Conservation (phyloP, 2,888 invertebrate genomes). For the Theretra japonica region DNA sequence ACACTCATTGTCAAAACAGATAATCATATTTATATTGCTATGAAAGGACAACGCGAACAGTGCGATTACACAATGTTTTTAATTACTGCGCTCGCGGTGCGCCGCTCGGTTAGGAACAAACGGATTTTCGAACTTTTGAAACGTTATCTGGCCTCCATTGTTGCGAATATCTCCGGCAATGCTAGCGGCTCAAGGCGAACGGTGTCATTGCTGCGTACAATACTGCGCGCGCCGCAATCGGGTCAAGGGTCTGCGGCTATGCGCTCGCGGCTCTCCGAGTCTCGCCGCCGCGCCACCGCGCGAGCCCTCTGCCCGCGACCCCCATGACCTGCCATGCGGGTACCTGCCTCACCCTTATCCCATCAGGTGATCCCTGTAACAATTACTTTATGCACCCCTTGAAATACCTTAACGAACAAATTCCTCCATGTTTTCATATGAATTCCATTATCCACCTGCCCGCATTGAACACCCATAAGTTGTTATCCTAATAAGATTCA, state of each 20-base stretch:
- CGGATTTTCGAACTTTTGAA: constrained; percentile 83
- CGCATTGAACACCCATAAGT: constrained; percentile 62
- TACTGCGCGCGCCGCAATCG: constrained; percentile 75
- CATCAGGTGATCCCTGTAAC: constrained; percentile 70
- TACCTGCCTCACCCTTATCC: constrained; percentile 70
- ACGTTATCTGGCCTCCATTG: constrained; percentile 85
- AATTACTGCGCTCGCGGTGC: constrained; percentile 71
- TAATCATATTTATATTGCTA: constrained; percentile 32
- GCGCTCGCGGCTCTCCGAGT: constrained; percentile 50
- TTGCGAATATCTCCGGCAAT: constrained; percentile 85
- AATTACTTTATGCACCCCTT: constrained; percentile 70
- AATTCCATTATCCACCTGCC: constrained; percentile 76
- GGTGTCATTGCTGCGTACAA: constrained; percentile 84
- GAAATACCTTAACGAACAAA: constrained; percentile 61
- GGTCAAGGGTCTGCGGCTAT: constrained; percentile 78
- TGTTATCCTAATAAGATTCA: constrained; percentile 60
- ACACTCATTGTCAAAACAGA: neutral
- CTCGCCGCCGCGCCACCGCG: constrained; percentile 40
- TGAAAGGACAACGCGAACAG: constrained; percentile 54
- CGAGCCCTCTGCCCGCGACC: constrained; percentile 41
- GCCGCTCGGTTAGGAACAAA: constrained; percentile 68
- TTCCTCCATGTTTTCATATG: constrained; percentile 62
- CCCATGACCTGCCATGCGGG: constrained; percentile 56
- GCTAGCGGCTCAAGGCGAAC: constrained; percentile 83
- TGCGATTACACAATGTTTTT: constrained; percentile 69